Evolutionary conservation across 2,888 invertebrate genomes (phyloP).

Genomic region (Cosmia pyralina): DNA sequence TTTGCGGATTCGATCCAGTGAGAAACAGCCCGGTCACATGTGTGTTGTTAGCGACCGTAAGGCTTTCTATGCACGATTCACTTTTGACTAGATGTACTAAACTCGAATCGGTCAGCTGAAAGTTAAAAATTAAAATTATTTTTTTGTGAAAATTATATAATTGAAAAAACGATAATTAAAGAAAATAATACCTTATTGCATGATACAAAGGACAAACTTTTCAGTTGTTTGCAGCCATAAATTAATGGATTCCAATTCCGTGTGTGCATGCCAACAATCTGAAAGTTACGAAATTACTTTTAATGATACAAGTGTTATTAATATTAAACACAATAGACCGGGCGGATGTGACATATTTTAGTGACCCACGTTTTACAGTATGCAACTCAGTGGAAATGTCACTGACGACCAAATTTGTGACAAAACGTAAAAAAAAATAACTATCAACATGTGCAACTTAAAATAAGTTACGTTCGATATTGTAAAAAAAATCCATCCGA

Average conservation of each 20-base stretch:
- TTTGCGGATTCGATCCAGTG: conserved; percentile 75
- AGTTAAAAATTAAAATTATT: conserved; percentile 34
- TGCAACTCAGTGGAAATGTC: too few relatives aligned
- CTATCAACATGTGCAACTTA: too few relatives aligned
- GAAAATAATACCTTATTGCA: conserved; percentile 82
- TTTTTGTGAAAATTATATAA: neutral
- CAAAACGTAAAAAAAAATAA: too few relatives aligned
- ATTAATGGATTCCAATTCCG: conserved; percentile 89
- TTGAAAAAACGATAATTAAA: conserved; percentile 1
- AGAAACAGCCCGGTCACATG: conserved; percentile 85
- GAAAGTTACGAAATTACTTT: conserved; percentile 58
- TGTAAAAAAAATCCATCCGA: too few relatives aligned
- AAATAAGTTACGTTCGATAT: too few relatives aligned
- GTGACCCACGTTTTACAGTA: too few relatives aligned
- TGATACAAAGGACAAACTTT: conserved; percentile 84
- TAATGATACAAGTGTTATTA: neutral
- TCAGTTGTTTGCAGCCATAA: conserved; percentile 87
- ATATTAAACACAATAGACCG: too few relatives aligned
- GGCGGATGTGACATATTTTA: too few relatives aligned
- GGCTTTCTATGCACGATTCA: conserved; percentile 79
- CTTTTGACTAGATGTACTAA: conserved; percentile 82
- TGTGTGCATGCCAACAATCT: conserved; percentile 86
- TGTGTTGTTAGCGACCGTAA: conserved; percentile 82
- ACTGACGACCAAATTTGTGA: too few relatives aligned
- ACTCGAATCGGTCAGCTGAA: conserved; percentile 84